A percentile compares a stretch with the other conserved stretches of the same genome.
These are phyloP conservation scores for Cylindroiulus punctatus DNA, from an alignment of 2,888 invertebrate species.

Conservation along the genomic window DNA sequence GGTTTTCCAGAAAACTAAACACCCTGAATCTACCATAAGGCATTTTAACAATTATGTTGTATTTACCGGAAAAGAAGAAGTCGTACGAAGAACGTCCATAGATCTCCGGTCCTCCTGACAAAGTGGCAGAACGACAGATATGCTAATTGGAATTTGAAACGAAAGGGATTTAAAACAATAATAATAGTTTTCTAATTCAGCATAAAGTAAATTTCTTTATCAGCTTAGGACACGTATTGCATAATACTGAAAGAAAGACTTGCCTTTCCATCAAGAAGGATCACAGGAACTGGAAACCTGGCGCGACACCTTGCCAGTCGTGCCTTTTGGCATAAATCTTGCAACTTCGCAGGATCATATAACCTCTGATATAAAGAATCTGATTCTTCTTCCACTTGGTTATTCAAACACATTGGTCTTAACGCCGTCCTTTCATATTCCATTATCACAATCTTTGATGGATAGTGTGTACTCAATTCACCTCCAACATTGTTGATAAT, in stretches of 20 bases:
- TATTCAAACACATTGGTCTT: background rate
- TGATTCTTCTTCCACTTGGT: conserved; percentile 52
- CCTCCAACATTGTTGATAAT: conserved; percentile 75
- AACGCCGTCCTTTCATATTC: conserved; percentile 64
- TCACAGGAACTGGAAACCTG: conserved; percentile 80
- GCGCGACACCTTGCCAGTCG: conserved; percentile 79
- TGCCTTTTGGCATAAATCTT: conserved; percentile 75
- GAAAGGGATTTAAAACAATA: background rate
- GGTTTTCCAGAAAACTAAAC: no score
- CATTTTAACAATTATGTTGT: background rate
- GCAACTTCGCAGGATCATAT: conserved; percentile 71
- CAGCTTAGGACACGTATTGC: background rate
- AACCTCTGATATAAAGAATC: conserved; percentile 53
- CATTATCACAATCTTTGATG: conserved; percentile 75
- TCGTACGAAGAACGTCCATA: conserved; percentile 74
- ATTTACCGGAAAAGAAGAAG: conserved; percentile 68
- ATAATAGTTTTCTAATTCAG: background rate
- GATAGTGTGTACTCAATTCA: conserved; percentile 77
- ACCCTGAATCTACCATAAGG: no score
- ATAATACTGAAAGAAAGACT: conserved; percentile 53
- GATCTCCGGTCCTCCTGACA: conserved; percentile 79
- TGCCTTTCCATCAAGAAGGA: conserved; percentile 78
- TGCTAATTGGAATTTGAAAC: conserved; percentile 63
- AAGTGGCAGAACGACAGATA: conserved; percentile 75
- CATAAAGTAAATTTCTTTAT: background rate